phyloP scores from a whole-genome alignment of 2,888 invertebrate genomes.

The Dichetophora obliterata region DNA sequence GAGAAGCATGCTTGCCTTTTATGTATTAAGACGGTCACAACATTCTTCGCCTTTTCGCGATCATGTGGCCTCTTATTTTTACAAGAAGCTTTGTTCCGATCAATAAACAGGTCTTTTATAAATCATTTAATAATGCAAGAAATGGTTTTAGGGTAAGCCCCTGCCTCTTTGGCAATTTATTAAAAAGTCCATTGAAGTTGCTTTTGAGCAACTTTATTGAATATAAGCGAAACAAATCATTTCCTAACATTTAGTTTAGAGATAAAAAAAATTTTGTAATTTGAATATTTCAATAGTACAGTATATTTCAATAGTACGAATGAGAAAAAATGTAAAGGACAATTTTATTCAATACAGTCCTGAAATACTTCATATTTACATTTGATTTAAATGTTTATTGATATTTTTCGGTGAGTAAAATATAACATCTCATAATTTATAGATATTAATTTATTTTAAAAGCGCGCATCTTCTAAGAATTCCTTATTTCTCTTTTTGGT shows the following conservation, averaged over 20 bases:
- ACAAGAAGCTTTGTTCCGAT: conserved; percentile 6
- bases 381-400: no score
- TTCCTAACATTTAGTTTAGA: conserved; percentile 4
- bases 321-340: not conserved
- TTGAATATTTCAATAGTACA: not conserved
- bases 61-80: not conserved
- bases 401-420: no score
- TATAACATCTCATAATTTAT: no score
- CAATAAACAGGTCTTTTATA: not conserved
- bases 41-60: no score
- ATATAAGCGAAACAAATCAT: not conserved
- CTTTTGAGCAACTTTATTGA: not conserved
- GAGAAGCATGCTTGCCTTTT: no score
- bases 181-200: not conserved
- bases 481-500: no score
- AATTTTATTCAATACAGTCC: not conserved
- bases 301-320: no score
- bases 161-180: conserved; percentile 6
- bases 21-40: no score
- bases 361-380: no score
- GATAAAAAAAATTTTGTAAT: not conserved
- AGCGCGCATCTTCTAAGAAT: no score
- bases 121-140: not conserved
- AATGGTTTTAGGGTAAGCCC: not conserved
- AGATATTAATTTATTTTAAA: no score